A percentile compares a stretch with the other conserved stretches of the same genome.
Conservation (phyloP, 2,113 vertebrate species). For the Centropus unirufus region DNA sequence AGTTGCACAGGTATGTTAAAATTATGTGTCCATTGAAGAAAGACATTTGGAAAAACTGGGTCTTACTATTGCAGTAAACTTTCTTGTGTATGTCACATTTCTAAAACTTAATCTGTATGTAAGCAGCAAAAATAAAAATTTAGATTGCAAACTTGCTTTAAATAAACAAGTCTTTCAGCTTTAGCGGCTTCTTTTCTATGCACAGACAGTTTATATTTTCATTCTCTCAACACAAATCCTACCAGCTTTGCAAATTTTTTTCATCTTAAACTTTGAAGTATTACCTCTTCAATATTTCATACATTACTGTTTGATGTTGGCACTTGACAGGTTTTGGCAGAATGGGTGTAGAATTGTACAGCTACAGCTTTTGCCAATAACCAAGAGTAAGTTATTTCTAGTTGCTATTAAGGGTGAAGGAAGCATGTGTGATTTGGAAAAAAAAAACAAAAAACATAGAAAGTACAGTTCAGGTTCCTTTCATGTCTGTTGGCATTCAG, state of each 20-base stretch:
- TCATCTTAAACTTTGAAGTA: not conserved
- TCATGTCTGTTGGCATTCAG: not conserved
- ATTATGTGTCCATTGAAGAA: not conserved
- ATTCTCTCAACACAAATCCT: not conserved
- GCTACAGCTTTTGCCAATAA: not conserved
- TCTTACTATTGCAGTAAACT: not conserved
- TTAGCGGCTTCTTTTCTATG: not conserved
- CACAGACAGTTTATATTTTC: not conserved
- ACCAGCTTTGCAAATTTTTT: not conserved
- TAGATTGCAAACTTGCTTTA: not conserved
- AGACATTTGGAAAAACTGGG: not conserved
- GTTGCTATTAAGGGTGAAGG: not conserved
- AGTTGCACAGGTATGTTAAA: constrained; percentile 92
- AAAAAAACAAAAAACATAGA: rapidly evolving
- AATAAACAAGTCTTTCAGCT: not conserved
- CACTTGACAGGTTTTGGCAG: not conserved
- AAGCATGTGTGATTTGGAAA: not conserved
- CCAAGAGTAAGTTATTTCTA: not conserved
- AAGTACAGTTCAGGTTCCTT: not conserved
- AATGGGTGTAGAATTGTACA: not conserved
- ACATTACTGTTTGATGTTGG: not conserved
- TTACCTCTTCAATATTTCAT: not conserved
- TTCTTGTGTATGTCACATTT: not conserved
- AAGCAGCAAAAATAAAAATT: not conserved
- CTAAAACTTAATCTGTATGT: not conserved